Evolutionary conservation across 2,797 vertebrate genomes (phyloP).

Genomic region (Enteromius unitaeniatus): DNA sequence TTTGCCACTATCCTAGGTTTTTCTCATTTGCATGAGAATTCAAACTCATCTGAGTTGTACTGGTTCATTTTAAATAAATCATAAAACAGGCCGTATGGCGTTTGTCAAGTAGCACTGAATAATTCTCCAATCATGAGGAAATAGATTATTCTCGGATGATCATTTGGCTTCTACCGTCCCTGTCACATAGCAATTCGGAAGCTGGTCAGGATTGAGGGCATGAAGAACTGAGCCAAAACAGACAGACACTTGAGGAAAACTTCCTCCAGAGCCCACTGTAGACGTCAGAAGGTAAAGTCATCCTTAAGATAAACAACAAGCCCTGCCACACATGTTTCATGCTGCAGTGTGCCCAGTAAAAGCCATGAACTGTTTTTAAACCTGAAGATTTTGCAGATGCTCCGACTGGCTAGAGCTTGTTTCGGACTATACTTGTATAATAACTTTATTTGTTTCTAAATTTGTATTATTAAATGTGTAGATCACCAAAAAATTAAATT

Average conservation of each 20-base stretch:
- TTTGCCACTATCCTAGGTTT: too few relatives aligned
- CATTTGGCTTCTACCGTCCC: neutral
- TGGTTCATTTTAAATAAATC: conserved; percentile 3
- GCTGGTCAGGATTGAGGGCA: neutral
- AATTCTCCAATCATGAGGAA: conserved; percentile 11
- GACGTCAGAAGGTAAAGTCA: neutral
- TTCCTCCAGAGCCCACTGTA: neutral
- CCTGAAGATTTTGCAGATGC: neutral
- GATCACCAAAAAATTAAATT: too few relatives aligned
- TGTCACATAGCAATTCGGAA: conserved; percentile 6
- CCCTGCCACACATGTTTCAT: neutral
- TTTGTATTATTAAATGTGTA: too few relatives aligned
- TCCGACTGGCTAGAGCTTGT: neutral
- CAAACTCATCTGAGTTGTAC: too few relatives aligned
- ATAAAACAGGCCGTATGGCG: neutral
- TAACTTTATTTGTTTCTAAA: too few relatives aligned
- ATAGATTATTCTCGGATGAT: neutral
- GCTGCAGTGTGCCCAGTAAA: neutral
- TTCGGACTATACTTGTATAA: neutral
- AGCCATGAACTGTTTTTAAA: neutral
- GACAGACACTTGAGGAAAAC: conserved; percentile 18
- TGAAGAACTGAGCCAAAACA: conserved; percentile 11
- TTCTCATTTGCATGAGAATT: too few relatives aligned
- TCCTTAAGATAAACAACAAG: conserved; percentile 11
- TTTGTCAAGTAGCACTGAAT: neutral